Percentiles rank a stretch among this genome's conserved stretches.
Evolutionary conservation across 2,888 invertebrate species (phyloP).

Genomic region (Tholera decimalis): DNA sequence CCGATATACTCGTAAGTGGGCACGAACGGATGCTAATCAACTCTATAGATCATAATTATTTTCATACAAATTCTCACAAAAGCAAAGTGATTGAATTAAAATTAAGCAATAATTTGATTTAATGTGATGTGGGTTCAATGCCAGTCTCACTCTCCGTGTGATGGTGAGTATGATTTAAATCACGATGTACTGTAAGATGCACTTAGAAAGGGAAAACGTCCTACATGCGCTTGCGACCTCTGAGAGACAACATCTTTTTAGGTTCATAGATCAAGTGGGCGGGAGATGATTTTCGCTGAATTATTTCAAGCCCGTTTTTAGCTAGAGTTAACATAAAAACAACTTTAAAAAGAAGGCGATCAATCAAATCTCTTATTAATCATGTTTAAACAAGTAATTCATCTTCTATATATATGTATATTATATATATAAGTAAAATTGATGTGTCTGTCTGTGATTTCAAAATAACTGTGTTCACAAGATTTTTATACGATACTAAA

Average conservation of each 20-base stretch:
- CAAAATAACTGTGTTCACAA: too few relatives aligned
- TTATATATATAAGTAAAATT: too few relatives aligned
- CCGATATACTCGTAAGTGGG: constrained; percentile 11
- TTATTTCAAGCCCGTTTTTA: background rate
- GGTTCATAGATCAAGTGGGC: constrained; percentile 48
- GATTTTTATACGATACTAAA: too few relatives aligned
- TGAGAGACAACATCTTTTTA: constrained; percentile 42
- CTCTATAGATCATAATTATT: constrained; percentile 35
- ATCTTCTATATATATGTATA: too few relatives aligned
- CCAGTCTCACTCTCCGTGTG: constrained; percentile 49
- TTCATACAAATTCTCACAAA: constrained; percentile 39
- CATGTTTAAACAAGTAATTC: too few relatives aligned
- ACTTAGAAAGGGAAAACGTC: constrained; percentile 65
- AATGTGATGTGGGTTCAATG: constrained; percentile 55
- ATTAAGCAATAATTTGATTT: constrained; percentile 45
- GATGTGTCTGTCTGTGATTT: too few relatives aligned
- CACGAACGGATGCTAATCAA: constrained; percentile 7
- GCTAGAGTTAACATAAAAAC: too few relatives aligned
- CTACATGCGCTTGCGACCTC: constrained; percentile 57
- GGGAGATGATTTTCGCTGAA: background rate
- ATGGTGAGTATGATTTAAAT: constrained; percentile 29
- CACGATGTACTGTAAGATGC: constrained; percentile 41
- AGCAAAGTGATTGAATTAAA: constrained; percentile 19
- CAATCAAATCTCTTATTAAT: too few relatives aligned
- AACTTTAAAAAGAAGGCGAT: too few relatives aligned